Percentiles rank a stretch among this genome's conserved stretches.
phyloP scores from a whole-genome alignment of 2,113 vertebrate genomes.

The Lepisosteus osseus region DNA sequence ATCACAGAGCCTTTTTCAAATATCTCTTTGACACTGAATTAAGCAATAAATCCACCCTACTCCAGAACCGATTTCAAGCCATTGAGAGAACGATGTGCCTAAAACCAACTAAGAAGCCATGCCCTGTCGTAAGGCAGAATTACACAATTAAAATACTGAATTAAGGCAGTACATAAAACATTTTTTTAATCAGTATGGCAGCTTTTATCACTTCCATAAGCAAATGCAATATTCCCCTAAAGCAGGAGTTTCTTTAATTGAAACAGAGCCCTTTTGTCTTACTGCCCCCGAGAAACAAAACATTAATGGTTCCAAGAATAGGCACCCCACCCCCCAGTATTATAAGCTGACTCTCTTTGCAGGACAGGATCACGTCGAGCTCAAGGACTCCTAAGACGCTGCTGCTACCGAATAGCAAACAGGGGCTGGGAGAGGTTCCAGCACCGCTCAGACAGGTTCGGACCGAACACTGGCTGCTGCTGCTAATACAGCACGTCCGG shows the following conservation, averaged over 20 bases:
- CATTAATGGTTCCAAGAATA: neutral
- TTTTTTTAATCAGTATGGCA: neutral
- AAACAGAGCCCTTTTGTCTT: conserved; percentile 7
- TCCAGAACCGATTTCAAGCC: no score
- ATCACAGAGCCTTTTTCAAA: no score
- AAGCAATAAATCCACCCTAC: no score
- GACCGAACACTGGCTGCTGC: neutral
- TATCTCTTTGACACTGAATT: no score
- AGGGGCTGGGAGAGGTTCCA: neutral
- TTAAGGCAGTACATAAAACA: neutral
- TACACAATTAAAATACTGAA: neutral
- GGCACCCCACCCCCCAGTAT: neutral
- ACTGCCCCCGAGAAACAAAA: neutral
- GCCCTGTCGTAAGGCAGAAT: neutral
- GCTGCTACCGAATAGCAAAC: neutral
- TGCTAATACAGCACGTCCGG: neutral
- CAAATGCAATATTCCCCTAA: neutral
- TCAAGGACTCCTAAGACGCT: neutral
- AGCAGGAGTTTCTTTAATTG: neutral
- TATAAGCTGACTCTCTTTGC: neutral
- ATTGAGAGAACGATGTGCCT: no score
- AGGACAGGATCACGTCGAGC: conserved; percentile 3
- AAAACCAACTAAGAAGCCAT: neutral
- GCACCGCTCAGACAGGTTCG: neutral
- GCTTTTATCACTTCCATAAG: neutral